Evolutionary conservation across 2,888 invertebrate species (phyloP).

Genomic region (Caenorhabditis afra): DNA sequence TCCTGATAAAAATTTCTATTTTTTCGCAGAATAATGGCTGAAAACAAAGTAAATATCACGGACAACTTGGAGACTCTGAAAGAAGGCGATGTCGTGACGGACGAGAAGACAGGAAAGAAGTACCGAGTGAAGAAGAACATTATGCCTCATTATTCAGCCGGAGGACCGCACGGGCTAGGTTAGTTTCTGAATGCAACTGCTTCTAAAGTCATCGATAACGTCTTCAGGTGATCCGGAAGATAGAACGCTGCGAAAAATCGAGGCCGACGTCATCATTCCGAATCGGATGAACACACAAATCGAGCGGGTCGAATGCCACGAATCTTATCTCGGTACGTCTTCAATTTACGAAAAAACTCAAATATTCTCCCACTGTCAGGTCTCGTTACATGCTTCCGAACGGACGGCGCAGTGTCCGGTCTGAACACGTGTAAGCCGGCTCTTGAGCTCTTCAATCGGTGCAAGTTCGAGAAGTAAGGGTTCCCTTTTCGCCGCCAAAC

Average conservation of each 20-base stretch:
- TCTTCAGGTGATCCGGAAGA: slow-evolving; percentile 87
- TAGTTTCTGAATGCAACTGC: slow-evolving; percentile 4
- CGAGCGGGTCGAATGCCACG: slow-evolving; percentile 87
- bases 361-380: slow-evolving; percentile 55
- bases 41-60: slow-evolving; percentile 58
- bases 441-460: slow-evolving; percentile 74
- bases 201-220: not conserved
- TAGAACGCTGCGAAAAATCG: slow-evolving; percentile 89
- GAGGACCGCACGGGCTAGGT: slow-evolving; percentile 77
- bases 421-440: slow-evolving; percentile 71
- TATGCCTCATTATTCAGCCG: slow-evolving; percentile 71
- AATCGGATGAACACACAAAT: slow-evolving; percentile 91
- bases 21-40: slow-evolving; percentile 40
- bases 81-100: slow-evolving; percentile 77
- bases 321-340: slow-evolving; percentile 67
- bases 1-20: not conserved
- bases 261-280: slow-evolving; percentile 90
- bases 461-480: slow-evolving; percentile 75
- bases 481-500: not conserved
- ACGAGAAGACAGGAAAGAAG: slow-evolving; percentile 75
- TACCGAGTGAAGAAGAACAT: slow-evolving; percentile 78
- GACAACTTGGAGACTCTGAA: slow-evolving; percentile 68
- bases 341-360: not conserved
- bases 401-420: slow-evolving; percentile 73
- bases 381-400: slow-evolving; percentile 74